Percentiles rank a stretch among this genome's conserved stretches.
Evolutionary conservation across 2,113 vertebrate species (phyloP).

Genomic region (Tenebrosternarchus preto): DNA sequence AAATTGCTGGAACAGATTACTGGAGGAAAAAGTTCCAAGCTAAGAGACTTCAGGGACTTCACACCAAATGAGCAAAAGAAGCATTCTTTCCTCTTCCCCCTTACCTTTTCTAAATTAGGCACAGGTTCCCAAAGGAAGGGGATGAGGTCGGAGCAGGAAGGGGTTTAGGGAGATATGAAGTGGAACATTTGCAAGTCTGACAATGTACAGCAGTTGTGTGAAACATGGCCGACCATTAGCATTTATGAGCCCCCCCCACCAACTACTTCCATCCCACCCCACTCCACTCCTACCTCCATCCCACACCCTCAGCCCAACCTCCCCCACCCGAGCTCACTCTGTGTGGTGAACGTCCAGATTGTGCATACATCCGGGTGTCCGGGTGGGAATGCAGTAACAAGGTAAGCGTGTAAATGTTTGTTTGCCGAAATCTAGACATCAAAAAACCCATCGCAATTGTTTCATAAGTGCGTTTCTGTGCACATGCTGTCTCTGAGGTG

Average conservation of each 20-base stretch:
- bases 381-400: conserved; percentile 56
- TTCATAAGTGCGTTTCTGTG: conserved; percentile 63
- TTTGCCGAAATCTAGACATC: conserved; percentile 59
- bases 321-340: conserved; percentile 39
- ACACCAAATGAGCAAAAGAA: conserved; percentile 44
- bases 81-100: conserved; percentile 26
- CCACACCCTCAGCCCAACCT: too few species aligned
- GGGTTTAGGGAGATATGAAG: conserved; percentile 21
- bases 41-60: conserved; percentile 38
- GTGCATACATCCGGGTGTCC: conserved; percentile 45
- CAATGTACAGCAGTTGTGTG: conserved; percentile 45
- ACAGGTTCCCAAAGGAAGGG: conserved; percentile 55
- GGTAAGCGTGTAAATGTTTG: conserved; percentile 22
- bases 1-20: conserved; percentile 2
- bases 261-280: not conserved
- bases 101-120: conserved; percentile 56
- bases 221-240: conserved; percentile 51
- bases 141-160: not conserved
- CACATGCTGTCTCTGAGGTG: conserved; percentile 72
- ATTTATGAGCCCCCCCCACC: too few species aligned
- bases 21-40: conserved; percentile 33
- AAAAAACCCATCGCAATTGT: conserved; percentile 42
- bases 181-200: conserved; percentile 54
- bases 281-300: conserved; percentile 5
- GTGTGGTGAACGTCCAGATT: conserved; percentile 66